Evolutionary conservation across 92 coral and sea anemone species (phyloP), one percentile per base, ranked within the genome.

Genomic region (Ricordea florida): DNA sequence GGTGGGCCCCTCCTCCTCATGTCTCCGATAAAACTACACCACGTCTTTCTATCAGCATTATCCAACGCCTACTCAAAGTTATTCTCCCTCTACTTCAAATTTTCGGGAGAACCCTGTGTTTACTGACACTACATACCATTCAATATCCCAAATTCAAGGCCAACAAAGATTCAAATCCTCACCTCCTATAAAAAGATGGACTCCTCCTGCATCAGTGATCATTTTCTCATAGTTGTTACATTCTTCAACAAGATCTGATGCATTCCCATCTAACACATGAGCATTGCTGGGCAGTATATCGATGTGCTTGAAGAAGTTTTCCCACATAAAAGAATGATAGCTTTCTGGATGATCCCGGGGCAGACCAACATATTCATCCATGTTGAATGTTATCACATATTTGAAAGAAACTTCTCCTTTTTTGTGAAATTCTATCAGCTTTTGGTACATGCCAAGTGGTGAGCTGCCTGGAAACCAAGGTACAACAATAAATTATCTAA

Each of bases 311-410:
- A 96, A 96, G 78, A 96, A 92, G 81, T 96, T 92, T 36, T 89
- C 90, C 99, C 99, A 96, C 99, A 96, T 96, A 78, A 85, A 96
- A 1, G 96, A 85, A 73, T 96, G 99, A 43, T 96, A 96, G 76
- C 99, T 96, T 68, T 96, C 99, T 0, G 93, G 89, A 62, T 96
- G 99, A 57, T 96, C 99, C 17, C 99, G 93, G 3, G 94, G 90
- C 36, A 96, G 86, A 6, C 80, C 93, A 20, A 96, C 99, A 86
- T 96, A 96, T 79, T 96, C 99, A 77, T 96, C 99, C 99, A 96
- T 96, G 89, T 96, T 96, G 62, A 96, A 96, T 13, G 99, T 96
- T 62, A 85, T 96, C 6, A 96, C 97, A 79, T 85, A 96, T 48
- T 80, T 92, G 51, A 96, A 96, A 27, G 99, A 96, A 23, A 96